Evolutionary conservation across 1,140 invertebrate genomes (phyloP), one percentile per base, ranked within the genome.

Genomic region (Drosophila eugracilis): DNA sequence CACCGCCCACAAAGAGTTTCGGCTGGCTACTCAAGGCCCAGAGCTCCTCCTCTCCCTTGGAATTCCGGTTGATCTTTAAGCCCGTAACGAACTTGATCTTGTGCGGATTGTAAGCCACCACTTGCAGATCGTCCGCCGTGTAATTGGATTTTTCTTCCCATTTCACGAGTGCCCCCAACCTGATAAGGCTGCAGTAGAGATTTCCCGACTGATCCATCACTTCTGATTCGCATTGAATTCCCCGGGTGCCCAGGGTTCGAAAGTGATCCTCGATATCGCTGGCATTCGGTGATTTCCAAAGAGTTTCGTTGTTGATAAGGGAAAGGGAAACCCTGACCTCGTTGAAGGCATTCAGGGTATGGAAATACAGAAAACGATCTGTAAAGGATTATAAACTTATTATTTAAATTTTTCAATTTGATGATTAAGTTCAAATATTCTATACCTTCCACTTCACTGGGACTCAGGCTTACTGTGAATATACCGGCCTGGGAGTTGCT

Each of bases 261-360:
- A 91, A 88, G 22, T 65, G 7, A n/a, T 14, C 15, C 14, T 26
- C 37, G 2, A 24, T 5, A 21, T 44, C 28, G 14, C 21, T 65
- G 6, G 45, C 30, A 22, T 49, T 39, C 3, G 53, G 10, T 0
- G 7, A 26, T 37, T 47, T 50, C 79, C 78, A 80, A 15, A 93
- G 78, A 0, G 92, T 92, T 0, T 92, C 79, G 73, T 96, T 95
- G 55, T 94, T 93, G 0, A 96, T 90, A 0, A 95, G 73, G 0
- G 92, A 92, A 0, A 95, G 95, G 1, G 92, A 91, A 0, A 96
- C 94, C 48, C 93, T 94, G 17, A 94, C 94, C 91, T 96, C 96
- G 1, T 94, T 93, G n/a, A 92, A 93, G 53, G 95, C 95, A 0
- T 95, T 95, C 28, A 97, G 91, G 0, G 95, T 93, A 79, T 97